phyloP scores from a whole-genome alignment of 2,888 invertebrate genomes.

The Ypsolopha scabrella region DNA sequence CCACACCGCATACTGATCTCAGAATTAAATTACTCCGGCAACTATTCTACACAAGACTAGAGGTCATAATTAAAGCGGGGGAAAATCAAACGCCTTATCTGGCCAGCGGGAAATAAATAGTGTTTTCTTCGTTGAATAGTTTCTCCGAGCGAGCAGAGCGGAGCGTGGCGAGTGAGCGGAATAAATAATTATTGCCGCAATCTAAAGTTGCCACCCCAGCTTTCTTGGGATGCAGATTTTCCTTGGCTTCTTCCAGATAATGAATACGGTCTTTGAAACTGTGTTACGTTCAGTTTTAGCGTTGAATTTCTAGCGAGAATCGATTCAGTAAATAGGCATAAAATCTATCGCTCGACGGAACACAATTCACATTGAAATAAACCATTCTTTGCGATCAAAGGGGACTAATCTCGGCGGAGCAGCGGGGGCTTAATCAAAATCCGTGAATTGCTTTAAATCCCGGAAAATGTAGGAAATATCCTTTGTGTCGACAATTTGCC shows the following conservation, averaged over 20 bases:
- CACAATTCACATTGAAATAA: constrained; percentile 68
- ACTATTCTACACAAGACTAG: constrained; percentile 63
- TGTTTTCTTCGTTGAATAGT: constrained; percentile 65
- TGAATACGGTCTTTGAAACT: constrained; percentile 1
- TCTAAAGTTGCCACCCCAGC: constrained; percentile 45
- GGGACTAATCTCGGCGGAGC: constrained; percentile 65
- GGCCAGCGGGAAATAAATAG: constrained; percentile 65
- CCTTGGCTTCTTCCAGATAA: constrained; percentile 14
- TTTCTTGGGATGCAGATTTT: constrained; percentile 31
- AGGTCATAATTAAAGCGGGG: constrained; percentile 67
- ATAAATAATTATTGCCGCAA: constrained; percentile 67
- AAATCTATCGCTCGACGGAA: constrained; percentile 62
- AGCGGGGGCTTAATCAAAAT: constrained; percentile 69
- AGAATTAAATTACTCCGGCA: constrained; percentile 64
- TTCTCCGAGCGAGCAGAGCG: constrained; percentile 30
- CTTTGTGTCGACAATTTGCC: constrained; percentile 66
- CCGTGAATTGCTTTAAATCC: constrained; percentile 70
- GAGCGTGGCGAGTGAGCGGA: constrained; percentile 57
- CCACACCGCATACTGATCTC: constrained; percentile 59
- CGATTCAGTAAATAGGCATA: background rate
- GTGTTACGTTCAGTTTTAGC: background rate
- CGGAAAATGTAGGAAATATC: constrained; percentile 69
- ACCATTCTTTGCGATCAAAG: constrained; percentile 68
- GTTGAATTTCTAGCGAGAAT: background rate
- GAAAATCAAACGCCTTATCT: constrained; percentile 68